A percentile compares a stretch with the other conserved stretches of the same genome.
Evolutionary conservation across 2,888 invertebrate species (phyloP).

Genomic region (Listrodromus nycthemerus): DNA sequence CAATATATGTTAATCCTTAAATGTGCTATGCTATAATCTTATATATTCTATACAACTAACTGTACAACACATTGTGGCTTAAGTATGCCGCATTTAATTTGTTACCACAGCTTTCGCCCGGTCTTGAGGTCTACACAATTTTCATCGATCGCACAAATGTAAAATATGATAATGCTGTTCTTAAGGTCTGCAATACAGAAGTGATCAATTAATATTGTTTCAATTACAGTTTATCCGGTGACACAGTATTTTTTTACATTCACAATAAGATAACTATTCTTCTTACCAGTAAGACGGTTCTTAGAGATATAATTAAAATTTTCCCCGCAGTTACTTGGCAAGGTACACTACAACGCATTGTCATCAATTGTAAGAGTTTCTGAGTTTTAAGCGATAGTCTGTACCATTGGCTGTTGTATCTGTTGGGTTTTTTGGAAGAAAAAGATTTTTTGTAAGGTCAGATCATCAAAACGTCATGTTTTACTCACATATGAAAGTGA

Average conservation of each 20-base stretch:
- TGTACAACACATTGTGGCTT: too few relatives aligned
- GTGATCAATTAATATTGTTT: background rate
- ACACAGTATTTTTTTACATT: background rate
- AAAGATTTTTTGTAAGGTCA: background rate
- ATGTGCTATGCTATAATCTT: too few relatives aligned
- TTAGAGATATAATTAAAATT: constrained; percentile 32
- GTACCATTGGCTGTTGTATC: constrained; percentile 35
- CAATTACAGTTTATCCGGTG: background rate
- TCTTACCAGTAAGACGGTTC: constrained; percentile 35
- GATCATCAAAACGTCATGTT: background rate
- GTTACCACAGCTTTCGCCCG: too few relatives aligned
- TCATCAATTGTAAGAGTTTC: constrained; percentile 19
- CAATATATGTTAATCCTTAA: too few relatives aligned
- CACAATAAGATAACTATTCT: background rate
- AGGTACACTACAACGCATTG: constrained; percentile 33
- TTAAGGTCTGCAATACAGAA: background rate
- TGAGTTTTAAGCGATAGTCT: constrained; percentile 16
- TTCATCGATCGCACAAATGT: background rate
- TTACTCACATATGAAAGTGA: background rate
- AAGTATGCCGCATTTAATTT: too few relatives aligned
- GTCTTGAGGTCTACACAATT: too few relatives aligned
- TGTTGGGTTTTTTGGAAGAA: background rate
- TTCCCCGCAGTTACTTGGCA: constrained; percentile 39
- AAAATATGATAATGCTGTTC: background rate
- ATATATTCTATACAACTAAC: too few relatives aligned